Base-by-base conservation (phyloP, 2,888 invertebrate genomes). In the Catotricha subobsoleta region DNA sequence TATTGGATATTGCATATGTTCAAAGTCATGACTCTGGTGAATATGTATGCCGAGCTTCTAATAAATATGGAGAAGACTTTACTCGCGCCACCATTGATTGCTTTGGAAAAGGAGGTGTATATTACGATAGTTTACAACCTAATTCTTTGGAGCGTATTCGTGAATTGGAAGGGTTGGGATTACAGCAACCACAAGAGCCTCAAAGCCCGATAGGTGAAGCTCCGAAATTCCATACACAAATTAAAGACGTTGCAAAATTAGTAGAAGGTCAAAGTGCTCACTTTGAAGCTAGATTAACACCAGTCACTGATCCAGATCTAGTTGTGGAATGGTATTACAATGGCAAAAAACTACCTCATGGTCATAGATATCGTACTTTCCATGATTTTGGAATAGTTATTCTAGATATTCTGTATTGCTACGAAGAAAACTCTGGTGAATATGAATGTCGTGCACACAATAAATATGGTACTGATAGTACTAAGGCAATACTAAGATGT, bases 351-450 rank as follows among this genome's bases (percentile, higher is more conserved):
- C 65, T 92, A 50, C 86, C 88, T 2, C 82, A 84, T 64, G 97
- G 95, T 39, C 94, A 95, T 62, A 78, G 97, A 49, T 97, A 92
- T 63, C 77, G 94, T 51, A 94, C 94, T 42, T 91, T 94, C 80
- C 90, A 94, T 57, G 94, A 95, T 57, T 95, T 95, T 60, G 94
- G 94, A 45, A 87, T 91, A 54, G 94, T 94, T 38, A 91, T 92
- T 51, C 69, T 95, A 55, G 94, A 94, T 55, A 92, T 95, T 51
- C 64, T 91, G 28, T 94, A 92, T 56, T 92, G 91, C 55, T 94
- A 94, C 57, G 94, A 91, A 64, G 91, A 92, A 65, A 94, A 94
- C 59, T 87, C 87, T 34, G 92, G 92, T 39, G 77, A 77, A 44
- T 94, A 92, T 57, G 91, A 92, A 65, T 92, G 92, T 57, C 72